Evolutionary conservation across 30 jellyfish, hydroid and myxozoan genomes (phyloP), one percentile per base, ranked within the genome.

Genomic region (Cassiopea xamachana): DNA sequence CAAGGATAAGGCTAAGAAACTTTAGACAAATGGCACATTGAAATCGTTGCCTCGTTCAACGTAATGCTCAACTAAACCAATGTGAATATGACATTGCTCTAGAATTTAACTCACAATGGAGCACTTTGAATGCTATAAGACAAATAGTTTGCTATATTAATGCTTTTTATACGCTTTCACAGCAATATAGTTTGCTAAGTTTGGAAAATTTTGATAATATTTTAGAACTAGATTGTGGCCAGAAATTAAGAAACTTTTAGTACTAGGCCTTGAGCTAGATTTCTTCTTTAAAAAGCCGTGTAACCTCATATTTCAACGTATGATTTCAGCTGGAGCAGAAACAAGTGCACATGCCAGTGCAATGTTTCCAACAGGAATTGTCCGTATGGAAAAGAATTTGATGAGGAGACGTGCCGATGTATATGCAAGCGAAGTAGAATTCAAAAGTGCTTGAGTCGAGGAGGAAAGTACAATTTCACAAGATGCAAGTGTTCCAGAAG

Each of bases 391-490:
- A 71, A 86, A 62, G 58, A 39, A 48, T 73, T 84, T 19, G 86
- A 84, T 72, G 86, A 84, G 51, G 49, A 84, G 43, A 14, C 82
- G 7, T 84, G 92, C 68, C 49, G 67, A 7, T 84, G 92, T 45
- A 46, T 44, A n/a, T 84, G 92, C 72, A 84, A 84, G 46, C 61
- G 9, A 62, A 62, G 62, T 43, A 48, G 79, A 71, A 44, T 47
- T 43, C 13, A 15, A 8, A 51, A 60, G 60, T 84, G 92, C 79
- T 59, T 68, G 18, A 47, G 17, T 10, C 62, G 61, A 48, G 92
- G 92, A 50, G 68, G 84, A 12, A 19, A 17, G 14, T 84, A 70
- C 49, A 74, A 84, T 67, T 46, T 70, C 49, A 86, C 71, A 58
- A 72, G 50, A 1, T 84, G 92, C 73, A 61, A 69, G 59, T 84